Evolutionary conservation across 2,888 invertebrate species (phyloP), one percentile per base, ranked within the genome.

Genomic region (Diloba caeruleocephala): DNA sequence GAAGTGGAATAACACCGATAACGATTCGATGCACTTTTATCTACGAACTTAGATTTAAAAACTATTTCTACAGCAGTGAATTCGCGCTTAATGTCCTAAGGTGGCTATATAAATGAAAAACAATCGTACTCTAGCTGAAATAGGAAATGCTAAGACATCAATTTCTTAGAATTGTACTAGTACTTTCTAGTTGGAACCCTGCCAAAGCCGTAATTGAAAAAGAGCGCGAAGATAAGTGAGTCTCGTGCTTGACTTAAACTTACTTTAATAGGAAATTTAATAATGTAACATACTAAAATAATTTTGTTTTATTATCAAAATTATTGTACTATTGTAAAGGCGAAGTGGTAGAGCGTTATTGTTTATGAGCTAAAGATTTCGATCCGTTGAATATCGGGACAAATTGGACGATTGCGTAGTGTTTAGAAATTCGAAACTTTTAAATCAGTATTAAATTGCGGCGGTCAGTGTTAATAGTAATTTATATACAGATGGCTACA

Each of bases 161-260:
- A 68, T 53, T 69, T 45, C 45, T 42, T 33, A 33, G 45, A 57
- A 57, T 54, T 54, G 53, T 58, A 52, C 56, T 39, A 37, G 46
- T 50, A 25, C 45, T 43, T 41, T 39, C 38, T n/a, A 10, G 14
- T 65, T 71, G 71, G 71, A 61, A 43, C 8, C 21, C 34, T 39
- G 65, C 71, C 71, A 71, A 62, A 49, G 37, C 46, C 26, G 71
- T 71, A 71, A 71, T 71, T 69, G 71, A 71, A 71, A 71, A 64
- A 71, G 51, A 48, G 42, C 44, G 44, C 38, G 37, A 61, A 60
- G 57, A 64, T 64, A 65, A 56, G 32, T 37, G 48, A 61, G 51
- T 48, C 46, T 61, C 65, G 53, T 58, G 17, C 48, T 59, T 56
- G 55, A 71, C 25, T 54, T 58, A 50, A 63, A 64, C 48, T 42